Evolutionary conservation across 2,113 vertebrate genomes (phyloP).

Genomic region (Podarcis cretensis): DNA sequence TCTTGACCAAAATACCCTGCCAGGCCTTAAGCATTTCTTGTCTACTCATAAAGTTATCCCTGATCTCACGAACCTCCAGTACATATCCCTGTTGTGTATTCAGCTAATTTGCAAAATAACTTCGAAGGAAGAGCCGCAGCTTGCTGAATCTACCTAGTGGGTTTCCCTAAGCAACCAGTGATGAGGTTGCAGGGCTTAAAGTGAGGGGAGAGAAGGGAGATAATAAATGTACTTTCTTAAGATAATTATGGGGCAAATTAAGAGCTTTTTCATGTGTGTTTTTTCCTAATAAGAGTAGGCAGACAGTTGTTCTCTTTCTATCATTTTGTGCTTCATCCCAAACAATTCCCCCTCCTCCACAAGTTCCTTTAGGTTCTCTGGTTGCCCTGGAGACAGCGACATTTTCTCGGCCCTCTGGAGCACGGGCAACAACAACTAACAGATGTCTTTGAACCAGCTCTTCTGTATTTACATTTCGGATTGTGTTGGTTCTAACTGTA

Average conservation of each 20-base stretch:
- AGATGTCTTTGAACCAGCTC: conserved; percentile 47
- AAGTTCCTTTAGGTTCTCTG: conserved; percentile 43
- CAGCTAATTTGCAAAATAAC: conserved; percentile 52
- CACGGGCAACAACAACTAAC: conserved; percentile 41
- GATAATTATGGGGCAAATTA: conserved; percentile 58
- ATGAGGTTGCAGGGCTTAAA: conserved; percentile 25
- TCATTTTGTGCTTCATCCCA: conserved; percentile 32
- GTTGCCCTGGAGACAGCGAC: conserved; percentile 58
- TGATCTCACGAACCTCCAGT: background rate
- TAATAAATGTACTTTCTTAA: conserved; percentile 66
- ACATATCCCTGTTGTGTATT: background rate
- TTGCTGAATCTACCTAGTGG: conserved; percentile 39
- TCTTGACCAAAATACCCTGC: background rate
- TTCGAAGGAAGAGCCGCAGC: conserved; percentile 39
- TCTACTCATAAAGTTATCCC: background rate
- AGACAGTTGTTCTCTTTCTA: conserved; percentile 4
- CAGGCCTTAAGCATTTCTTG: background rate
- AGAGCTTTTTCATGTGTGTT: conserved; percentile 11
- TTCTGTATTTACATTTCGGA: conserved; percentile 63
- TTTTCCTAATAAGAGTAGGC: background rate
- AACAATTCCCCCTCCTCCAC: conserved; percentile 41
- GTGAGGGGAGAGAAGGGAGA: conserved; percentile 32
- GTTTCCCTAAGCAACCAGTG: conserved; percentile 60
- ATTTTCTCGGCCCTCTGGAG: conserved; percentile 44
- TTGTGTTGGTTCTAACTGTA: conserved; percentile 61